A percentile compares a stretch with the other conserved stretches of the same genome.
phyloP scores from a whole-genome alignment of 1,140 invertebrate genomes.

The Telenomus remus region DNA sequence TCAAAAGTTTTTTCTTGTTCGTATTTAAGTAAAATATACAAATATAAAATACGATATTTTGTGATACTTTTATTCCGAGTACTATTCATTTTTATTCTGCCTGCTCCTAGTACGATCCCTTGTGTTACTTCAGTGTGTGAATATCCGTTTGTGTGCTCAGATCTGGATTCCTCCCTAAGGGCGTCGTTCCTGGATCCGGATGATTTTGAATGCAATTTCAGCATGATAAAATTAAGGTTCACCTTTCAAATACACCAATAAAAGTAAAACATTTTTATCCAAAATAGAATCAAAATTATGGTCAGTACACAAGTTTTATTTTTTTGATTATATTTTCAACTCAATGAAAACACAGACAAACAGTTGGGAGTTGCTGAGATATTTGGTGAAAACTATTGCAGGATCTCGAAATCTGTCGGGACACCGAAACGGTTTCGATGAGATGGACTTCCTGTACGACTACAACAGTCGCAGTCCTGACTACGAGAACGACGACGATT shows the following conservation, averaged over 20 bases:
- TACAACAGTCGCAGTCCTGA: constrained; percentile 59
- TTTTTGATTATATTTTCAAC: not conserved
- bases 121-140: not conserved
- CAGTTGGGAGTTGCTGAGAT: constrained; percentile 6
- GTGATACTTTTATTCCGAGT: constrained; percentile 46
- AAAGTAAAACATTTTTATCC: too few species aligned
- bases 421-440: constrained; percentile 66
- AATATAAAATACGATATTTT: constrained; percentile 51
- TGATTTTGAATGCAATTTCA: not conserved
- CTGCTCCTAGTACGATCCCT: not conserved
- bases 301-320: too few species aligned
- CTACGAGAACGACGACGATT: constrained; percentile 65
- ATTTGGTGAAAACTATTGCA: constrained; percentile 51
- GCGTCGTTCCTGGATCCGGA: too few species aligned
- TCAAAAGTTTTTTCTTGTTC: constrained; percentile 46
- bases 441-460: constrained; percentile 63
- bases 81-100: constrained; percentile 16
- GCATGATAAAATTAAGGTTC: not conserved
- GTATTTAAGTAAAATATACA: constrained; percentile 48
- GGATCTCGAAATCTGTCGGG: constrained; percentile 67
- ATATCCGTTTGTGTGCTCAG: not conserved
- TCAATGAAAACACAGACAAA: not conserved
- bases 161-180: too few species aligned
- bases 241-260: too few species aligned
- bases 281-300: too few species aligned